Base-by-base conservation (phyloP, 2,888 invertebrate species). In the Aethes cnicana region DNA sequence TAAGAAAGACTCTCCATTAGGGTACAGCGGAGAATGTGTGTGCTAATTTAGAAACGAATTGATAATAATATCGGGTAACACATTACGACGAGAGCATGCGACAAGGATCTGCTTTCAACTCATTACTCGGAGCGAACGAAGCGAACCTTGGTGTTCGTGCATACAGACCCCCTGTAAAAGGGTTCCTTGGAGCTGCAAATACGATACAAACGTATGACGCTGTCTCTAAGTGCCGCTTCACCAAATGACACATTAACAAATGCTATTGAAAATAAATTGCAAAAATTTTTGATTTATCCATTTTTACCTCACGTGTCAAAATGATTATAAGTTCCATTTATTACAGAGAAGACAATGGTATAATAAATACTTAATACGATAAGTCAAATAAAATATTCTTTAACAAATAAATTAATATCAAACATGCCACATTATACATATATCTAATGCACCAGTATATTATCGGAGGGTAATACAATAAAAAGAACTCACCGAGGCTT, bases 401-500 rank as follows among this genome's bases (percentile, higher is more conserved):
- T 23, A 2, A 2, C 14, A 32, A 4, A n/a, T 6, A 4, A n/a
- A 14, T 4, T 16, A n/a, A 17, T 32, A 16, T 32, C 14, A 32
- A 16, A 4, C 16, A 6, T 17, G n/a, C 32, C 14, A 17, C 17
- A 32, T 32, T 32, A 32, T 14, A 32, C 14, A n/a, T 32, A 12
- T 28, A n/a, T 16, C 25, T 12, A 5, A 21, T 20, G 36, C 6
- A 36, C 20, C 23, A 50, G 17, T 30, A 44, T 44, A 50, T 50
- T 18, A 50, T 50, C 36, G 36, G 25, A 30, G 23, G 12, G 46
- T 50, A 43, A 52, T 55, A 41, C 53, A 55, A 55, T 55, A 57
- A 52, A 49, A 44, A 48, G 37, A 55, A 36, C 44, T 49, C 69
- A 61, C 65, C 63, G 65, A 74, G 74, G 72, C 81, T 80, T 74